These are phyloP conservation scores for Tenodera sinensis DNA, from an alignment of 2,888 invertebrate species.

Conservation along the genomic window DNA sequence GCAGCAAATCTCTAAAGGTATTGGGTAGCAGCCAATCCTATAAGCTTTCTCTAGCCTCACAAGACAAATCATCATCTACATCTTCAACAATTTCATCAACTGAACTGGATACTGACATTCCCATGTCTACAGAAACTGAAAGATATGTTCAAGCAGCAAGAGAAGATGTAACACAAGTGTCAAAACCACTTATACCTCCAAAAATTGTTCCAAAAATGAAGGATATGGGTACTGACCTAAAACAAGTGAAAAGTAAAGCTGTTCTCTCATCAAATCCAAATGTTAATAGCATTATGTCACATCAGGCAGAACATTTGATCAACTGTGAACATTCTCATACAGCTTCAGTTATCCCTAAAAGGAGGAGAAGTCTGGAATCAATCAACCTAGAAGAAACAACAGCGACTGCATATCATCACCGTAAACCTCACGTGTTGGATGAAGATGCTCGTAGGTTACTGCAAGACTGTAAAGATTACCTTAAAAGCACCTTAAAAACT, in stretches of 20 bases:
- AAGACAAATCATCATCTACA: neutral
- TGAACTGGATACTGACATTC: neutral
- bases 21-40: conserved; percentile 32
- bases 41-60: conserved; percentile 33
- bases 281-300: neutral
- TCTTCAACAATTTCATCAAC: neutral
- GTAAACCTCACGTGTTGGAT: neutral
- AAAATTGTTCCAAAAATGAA: neutral
- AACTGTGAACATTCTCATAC: neutral
- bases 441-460: conserved; percentile 30
- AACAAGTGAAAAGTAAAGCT: neutral
- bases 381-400: conserved; percentile 23
- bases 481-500: conserved; percentile 11
- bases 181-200: conserved; percentile 13
- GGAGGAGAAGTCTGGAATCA: conserved; percentile 29
- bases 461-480: conserved; percentile 32
- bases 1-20: conserved; percentile 45
- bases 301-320: neutral
- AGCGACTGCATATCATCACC: neutral
- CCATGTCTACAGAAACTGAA: neutral
- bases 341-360: neutral
- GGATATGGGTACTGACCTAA: neutral
- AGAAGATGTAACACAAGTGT: neutral
- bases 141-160: neutral
- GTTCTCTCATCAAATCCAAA: neutral